Conservation (phyloP, 2,113 vertebrate species). For the Bubo scandiacus region DNA sequence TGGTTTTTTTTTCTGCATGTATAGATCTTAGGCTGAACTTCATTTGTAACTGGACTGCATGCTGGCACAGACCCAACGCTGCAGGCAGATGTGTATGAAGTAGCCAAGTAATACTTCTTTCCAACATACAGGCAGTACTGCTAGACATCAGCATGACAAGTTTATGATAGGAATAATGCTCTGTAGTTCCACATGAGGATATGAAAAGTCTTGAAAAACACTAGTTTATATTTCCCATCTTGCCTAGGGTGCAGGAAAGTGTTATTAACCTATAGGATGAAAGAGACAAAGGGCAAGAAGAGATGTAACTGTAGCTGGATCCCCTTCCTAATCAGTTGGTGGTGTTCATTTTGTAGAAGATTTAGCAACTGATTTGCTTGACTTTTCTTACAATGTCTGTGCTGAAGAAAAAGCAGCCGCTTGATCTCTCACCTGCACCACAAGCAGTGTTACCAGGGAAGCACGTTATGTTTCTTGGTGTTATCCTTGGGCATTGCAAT, state of each 20-base stretch:
- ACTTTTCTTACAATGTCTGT: background rate
- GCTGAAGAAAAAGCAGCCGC: background rate
- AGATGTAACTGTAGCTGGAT: background rate
- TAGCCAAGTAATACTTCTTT: background rate
- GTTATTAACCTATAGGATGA: background rate
- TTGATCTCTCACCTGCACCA: background rate
- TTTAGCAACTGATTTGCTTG: background rate
- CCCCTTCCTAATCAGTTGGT: background rate
- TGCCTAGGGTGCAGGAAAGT: background rate
- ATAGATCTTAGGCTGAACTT: background rate
- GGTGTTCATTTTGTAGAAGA: background rate
- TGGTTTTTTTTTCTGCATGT: background rate
- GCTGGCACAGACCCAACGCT: slow-evolving; percentile 38
- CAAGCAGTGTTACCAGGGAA: background rate
- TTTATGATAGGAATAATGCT: background rate
- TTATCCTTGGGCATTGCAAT: background rate
- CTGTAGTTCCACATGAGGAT: background rate
- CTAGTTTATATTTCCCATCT: background rate
- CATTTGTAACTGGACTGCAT: background rate
- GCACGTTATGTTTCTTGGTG: background rate
- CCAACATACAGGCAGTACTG: background rate
- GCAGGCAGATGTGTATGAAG: slow-evolving; percentile 36
- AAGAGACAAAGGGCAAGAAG: background rate
- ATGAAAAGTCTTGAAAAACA: background rate
- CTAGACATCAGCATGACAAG: background rate